These are phyloP conservation scores for Phengaris alcon DNA, from an alignment of 2,888 invertebrate species.

Conservation along the genomic window DNA sequence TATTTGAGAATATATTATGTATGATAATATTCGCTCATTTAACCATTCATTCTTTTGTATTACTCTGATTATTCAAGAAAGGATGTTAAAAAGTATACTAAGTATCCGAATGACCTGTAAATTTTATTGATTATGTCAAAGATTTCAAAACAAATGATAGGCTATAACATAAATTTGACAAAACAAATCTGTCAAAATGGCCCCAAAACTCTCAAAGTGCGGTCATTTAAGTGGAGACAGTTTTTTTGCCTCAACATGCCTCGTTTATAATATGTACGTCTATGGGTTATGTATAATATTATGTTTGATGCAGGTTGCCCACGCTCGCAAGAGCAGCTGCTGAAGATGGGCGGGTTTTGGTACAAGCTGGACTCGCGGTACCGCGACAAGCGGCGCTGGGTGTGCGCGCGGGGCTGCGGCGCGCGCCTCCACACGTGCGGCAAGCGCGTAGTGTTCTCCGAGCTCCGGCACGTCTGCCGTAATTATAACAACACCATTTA, in stretches of 20 bases:
- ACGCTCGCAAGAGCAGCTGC: slow-evolving; percentile 45
- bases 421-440: slow-evolving; percentile 68
- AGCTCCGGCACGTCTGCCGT: slow-evolving; percentile 59
- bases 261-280: too few species aligned
- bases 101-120: too few species aligned
- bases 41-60: too few species aligned
- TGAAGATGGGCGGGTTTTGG: slow-evolving; percentile 65
- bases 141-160: too few species aligned
- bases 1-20: too few species aligned
- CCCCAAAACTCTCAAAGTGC: too few species aligned
- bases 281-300: neutral
- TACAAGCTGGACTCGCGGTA: slow-evolving; percentile 64
- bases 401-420: slow-evolving; percentile 66
- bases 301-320: slow-evolving; percentile 29
- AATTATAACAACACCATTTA: slow-evolving; percentile 53
- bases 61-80: neutral
- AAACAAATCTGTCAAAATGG: too few species aligned
- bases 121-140: neutral
- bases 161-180: too few species aligned
- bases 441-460: slow-evolving; percentile 64
- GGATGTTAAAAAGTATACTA: neutral
- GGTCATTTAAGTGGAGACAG: too few species aligned
- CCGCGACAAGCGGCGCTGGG: slow-evolving; percentile 63
- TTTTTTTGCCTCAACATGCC: too few species aligned
- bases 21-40: too few species aligned